Conservation (phyloP, 2,113 vertebrate genomes). For the Gorsachius goisagi region DNA sequence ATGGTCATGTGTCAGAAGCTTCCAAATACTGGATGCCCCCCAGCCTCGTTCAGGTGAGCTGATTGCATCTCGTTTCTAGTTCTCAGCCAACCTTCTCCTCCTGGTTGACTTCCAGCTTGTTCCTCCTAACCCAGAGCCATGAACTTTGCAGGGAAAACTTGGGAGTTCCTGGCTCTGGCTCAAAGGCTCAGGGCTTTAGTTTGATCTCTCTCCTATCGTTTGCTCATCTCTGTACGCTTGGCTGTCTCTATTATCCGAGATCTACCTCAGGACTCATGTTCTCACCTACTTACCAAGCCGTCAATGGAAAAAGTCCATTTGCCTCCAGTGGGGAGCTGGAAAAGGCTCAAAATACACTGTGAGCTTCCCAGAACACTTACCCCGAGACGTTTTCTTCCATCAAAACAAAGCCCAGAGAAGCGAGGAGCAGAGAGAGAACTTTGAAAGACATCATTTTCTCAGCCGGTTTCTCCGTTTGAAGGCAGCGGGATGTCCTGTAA, state of each 20-base stretch:
- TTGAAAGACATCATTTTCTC: conserved; percentile 35
- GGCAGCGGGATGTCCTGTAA: background rate
- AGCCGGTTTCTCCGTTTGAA: background rate
- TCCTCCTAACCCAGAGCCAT: background rate
- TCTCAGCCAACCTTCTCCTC: background rate
- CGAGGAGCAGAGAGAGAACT: conserved; percentile 49
- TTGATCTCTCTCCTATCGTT: background rate
- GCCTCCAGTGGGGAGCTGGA: background rate
- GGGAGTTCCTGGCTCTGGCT: conserved; percentile 18
- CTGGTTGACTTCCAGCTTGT: conserved; percentile 1
- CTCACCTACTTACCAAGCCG: background rate
- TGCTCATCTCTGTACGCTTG: background rate
- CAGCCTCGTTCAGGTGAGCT: background rate
- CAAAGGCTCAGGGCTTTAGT: background rate
- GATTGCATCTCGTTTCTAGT: background rate
- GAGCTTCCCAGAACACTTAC: conserved; percentile 36
- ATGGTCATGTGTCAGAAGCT: background rate
- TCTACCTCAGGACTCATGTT: background rate
- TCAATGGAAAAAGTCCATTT: background rate
- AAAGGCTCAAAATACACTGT: background rate
- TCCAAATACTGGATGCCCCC: background rate
- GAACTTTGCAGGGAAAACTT: background rate
- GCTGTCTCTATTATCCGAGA: background rate
- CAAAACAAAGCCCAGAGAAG: conserved; percentile 50
- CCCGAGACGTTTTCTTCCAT: conserved; percentile 30